Base-by-base conservation (phyloP, 2,113 vertebrate genomes). In the Poeciliopsis occidentalis region DNA sequence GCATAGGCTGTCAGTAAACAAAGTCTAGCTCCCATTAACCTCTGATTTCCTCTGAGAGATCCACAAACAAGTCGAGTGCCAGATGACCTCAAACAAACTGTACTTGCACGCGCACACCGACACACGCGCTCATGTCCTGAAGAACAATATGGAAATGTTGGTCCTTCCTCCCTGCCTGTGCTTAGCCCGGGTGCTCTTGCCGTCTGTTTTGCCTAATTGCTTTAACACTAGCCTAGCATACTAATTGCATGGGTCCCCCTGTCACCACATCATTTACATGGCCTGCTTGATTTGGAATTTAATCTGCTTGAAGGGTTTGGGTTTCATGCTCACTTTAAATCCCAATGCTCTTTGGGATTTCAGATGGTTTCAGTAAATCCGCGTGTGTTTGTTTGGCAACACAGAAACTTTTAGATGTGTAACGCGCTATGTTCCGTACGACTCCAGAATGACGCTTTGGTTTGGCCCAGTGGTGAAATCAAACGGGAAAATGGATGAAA, bases 301-400 rank as follows among this genome's bases (percentile, higher is more conserved):
- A 94, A 94, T 94, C 93, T 94, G 89, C 93, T 94, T 94, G 91
- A 94, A 95, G 94, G 94, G 90, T 93, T 94, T 94, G 92, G 87
- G 93, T 94, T 94, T 95, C 94, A 95, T 93, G 93, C 94, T 93
- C 93, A 92, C 93, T 94, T 94, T 94, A 93, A 95, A 94, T 94
- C 93, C 93, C 91, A 93, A 94, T 92, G 84, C 93, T 93, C 91
- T 80, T 81, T 86, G 91, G 89, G 91, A 94, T 91, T 92, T 92
- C 74, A 89, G 80, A 85, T 84, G 85, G 84, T 86, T 88, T 79
- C 89, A 85, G 87, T 75, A 87, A 85, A 82, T 78, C 80, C 27
- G 68, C 69, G 66, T 80, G 37, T 89, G 32, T 87, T 87, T 86
- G 85, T 90, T 89, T 86, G 62, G 62, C 8, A 19, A 15, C 64